phyloP scores from a whole-genome alignment of 2,797 vertebrate species.

The Myotis planiceps region DNA sequence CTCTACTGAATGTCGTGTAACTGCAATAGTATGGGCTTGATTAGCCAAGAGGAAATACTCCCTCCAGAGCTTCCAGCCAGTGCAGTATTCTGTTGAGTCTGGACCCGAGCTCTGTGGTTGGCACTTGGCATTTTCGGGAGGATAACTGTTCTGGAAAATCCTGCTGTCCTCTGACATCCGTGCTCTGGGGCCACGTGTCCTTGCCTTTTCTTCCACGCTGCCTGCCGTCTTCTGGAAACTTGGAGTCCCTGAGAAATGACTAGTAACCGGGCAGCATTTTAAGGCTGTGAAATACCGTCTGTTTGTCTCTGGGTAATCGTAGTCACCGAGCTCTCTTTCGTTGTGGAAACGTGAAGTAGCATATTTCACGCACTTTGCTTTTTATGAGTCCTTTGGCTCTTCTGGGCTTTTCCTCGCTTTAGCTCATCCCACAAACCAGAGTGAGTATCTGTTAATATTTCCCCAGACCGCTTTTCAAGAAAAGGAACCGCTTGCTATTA shows the following conservation, averaged over 20 bases:
- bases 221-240: background rate
- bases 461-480: background rate
- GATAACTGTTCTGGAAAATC: constrained; percentile 67
- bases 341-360: background rate
- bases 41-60: constrained; percentile 67
- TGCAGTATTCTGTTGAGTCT: constrained; percentile 67
- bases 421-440: constrained; percentile 40
- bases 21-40: constrained; percentile 72
- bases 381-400: constrained; percentile 62
- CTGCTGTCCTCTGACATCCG: constrained; percentile 40
- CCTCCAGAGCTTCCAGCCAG: constrained; percentile 68
- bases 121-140: constrained; percentile 28
- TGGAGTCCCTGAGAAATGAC: background rate
- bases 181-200: background rate
- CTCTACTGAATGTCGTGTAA: constrained; percentile 57
- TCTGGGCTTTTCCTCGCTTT: background rate
- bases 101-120: constrained; percentile 58
- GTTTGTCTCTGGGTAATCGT: background rate
- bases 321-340: background rate
- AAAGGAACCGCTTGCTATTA: background rate
- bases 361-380: constrained; percentile 23
- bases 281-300: background rate
- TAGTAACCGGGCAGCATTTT: background rate
- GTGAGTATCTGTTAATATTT: constrained; percentile 48
- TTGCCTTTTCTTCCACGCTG: background rate